phyloP scores from a whole-genome alignment of 1,140 invertebrate species.

The Macrostomum lignano region DNA sequence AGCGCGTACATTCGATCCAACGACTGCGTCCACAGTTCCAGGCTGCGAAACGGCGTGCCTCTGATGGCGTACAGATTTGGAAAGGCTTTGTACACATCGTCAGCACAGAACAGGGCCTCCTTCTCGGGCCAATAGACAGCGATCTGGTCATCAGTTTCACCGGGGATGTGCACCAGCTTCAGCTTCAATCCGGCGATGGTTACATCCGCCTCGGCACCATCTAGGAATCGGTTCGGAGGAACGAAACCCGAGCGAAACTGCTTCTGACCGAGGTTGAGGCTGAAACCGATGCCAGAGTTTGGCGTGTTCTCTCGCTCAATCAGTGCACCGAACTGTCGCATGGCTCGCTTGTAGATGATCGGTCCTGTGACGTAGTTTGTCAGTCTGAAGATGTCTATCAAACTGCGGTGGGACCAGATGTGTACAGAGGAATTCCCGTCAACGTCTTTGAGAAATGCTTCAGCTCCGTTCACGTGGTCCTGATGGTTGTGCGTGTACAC shows the following conservation, averaged over 20 bases:
- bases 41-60: constrained; percentile 11
- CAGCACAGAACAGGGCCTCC: constrained; percentile 11
- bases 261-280: constrained; percentile 7
- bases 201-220: constrained; percentile 8
- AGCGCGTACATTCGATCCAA: constrained; percentile 12
- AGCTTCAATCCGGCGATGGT: constrained; percentile 11
- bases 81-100: constrained; percentile 15
- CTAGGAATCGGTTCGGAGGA: constrained; percentile 11
- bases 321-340: constrained; percentile 15
- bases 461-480: too few relatives aligned
- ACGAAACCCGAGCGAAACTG: constrained; percentile 8
- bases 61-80: constrained; percentile 18
- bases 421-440: too few relatives aligned
- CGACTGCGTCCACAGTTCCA: constrained; percentile 12
- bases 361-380: too few relatives aligned
- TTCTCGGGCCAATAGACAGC: constrained; percentile 13
- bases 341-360: too few relatives aligned
- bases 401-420: too few relatives aligned
- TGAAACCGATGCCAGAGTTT: constrained; percentile 12
- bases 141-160: constrained; percentile 16
- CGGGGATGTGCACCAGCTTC: constrained; percentile 14
- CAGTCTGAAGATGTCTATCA: too few relatives aligned
- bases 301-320: constrained; percentile 9
- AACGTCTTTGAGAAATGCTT: too few relatives aligned
- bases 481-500: too few relatives aligned